Percentiles rank a stretch among this genome's conserved stretches.
These are phyloP conservation scores for Gari tellinella DNA, from an alignment of 2,888 invertebrate genomes.

Conservation along the genomic window DNA sequence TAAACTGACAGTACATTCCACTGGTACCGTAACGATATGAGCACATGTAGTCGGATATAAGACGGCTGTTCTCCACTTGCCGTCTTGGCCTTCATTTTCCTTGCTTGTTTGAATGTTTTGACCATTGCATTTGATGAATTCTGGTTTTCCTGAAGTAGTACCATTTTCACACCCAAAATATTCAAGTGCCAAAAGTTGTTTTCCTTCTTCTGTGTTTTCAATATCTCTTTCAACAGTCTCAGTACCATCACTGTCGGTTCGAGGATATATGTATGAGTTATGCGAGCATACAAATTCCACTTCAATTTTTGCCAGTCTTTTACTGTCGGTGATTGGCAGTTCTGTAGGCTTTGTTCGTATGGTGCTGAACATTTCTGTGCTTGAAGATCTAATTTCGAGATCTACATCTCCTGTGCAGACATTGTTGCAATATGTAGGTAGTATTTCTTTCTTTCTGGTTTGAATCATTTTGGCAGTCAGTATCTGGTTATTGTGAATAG, in stretches of 20 bases:
- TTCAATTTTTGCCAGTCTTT: neutral
- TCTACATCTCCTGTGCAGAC: neutral
- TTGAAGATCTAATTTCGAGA: neutral
- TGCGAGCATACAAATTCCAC: conserved; percentile 5
- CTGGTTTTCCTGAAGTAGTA: neutral
- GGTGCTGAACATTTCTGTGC: neutral
- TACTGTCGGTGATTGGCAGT: neutral
- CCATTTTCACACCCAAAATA: neutral
- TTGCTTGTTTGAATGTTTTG: neutral
- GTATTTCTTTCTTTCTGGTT: neutral
- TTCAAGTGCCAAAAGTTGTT: conserved; percentile 3
- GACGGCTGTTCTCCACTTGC: neutral
- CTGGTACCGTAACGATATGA: conserved; percentile 4
- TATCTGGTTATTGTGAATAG: neutral
- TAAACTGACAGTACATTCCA: conserved; percentile 2
- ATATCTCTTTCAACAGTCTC: neutral
- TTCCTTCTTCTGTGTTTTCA: neutral
- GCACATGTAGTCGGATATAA: conserved; percentile 6
- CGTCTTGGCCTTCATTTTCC: neutral
- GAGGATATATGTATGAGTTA: conserved; percentile 2
- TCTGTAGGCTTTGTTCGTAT: neutral
- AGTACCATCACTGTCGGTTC: neutral
- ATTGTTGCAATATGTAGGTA: conserved; percentile 1
- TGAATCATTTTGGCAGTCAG: neutral
- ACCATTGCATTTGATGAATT: neutral